Conservation (phyloP, 1,140 invertebrate species). For the Hyphantria cunea region DNA sequence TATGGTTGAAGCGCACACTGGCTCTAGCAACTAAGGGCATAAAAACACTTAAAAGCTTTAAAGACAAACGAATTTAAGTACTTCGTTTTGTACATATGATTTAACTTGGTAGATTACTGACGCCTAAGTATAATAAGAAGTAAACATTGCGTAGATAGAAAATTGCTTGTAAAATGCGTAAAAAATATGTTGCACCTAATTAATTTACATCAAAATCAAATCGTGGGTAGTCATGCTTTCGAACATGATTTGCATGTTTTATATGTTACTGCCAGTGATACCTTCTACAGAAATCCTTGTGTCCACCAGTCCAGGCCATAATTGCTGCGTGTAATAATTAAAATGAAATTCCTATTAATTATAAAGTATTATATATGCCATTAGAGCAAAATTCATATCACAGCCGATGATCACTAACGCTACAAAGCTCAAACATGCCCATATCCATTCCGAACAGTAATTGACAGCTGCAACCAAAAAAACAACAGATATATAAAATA, state of each 20-base stretch:
- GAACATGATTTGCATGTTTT: constrained; percentile 17
- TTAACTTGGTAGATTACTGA: not conserved
- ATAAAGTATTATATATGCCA: constrained; percentile 41
- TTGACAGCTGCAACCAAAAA: constrained; percentile 76
- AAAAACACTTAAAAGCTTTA: constrained; percentile 1
- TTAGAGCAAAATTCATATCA: constrained; percentile 71
- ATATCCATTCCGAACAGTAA: constrained; percentile 78
- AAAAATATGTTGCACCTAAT: no score
- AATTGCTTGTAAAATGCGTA: not conserved
- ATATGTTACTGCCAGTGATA: constrained; percentile 78
- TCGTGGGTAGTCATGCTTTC: no score
- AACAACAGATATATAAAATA: constrained; percentile 44
- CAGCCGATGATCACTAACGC: constrained; percentile 67
- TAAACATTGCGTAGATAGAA: not conserved
- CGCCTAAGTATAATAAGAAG: not conserved
- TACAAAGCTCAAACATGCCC: constrained; percentile 76
- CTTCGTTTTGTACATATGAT: not conserved
- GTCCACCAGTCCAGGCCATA: constrained; percentile 78
- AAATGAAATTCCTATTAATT: constrained; percentile 62
- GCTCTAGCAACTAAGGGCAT: constrained; percentile 10
- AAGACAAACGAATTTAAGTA: not conserved
- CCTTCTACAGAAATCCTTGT: constrained; percentile 78
- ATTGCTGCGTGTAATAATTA: constrained; percentile 79
- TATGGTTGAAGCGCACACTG: constrained; percentile 26
- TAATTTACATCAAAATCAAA: no score